Percentiles rank a stretch among this genome's conserved stretches.
Evolutionary conservation across 1,140 invertebrate species (phyloP).

Genomic region (Dysdera silvatica): DNA sequence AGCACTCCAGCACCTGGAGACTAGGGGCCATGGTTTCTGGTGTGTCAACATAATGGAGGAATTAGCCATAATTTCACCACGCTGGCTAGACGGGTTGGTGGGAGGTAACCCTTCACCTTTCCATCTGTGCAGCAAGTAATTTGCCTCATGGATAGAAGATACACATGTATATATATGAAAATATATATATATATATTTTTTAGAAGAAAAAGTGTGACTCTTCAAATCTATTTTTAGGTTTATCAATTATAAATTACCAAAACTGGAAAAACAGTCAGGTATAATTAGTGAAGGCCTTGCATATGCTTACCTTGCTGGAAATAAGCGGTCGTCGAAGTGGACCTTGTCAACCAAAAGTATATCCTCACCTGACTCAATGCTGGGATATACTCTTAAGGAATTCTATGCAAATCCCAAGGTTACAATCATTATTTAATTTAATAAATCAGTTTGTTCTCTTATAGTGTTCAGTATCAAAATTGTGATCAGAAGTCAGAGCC

Average conservation of each 20-base stretch:
- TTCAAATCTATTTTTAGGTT: too few species aligned
- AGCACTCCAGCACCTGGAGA: too few species aligned
- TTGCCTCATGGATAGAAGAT: too few species aligned
- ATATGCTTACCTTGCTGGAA: constrained; percentile 29
- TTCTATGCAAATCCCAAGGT: constrained; percentile 12
- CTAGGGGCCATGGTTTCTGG: too few species aligned
- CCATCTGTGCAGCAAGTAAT: too few species aligned
- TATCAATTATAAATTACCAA: constrained; percentile 34
- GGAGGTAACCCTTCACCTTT: too few species aligned
- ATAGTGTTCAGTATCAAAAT: neutral
- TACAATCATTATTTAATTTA: neutral
- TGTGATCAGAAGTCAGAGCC: neutral
- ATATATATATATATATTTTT: too few species aligned
- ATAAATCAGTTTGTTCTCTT: neutral
- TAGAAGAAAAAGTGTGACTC: too few species aligned
- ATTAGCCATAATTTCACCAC: too few species aligned
- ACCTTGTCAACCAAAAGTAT: constrained; percentile 18
- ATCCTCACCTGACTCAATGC: constrained; percentile 16
- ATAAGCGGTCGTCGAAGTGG: constrained; percentile 1
- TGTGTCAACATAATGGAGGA: too few species aligned
- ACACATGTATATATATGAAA: too few species aligned
- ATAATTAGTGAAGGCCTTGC: constrained; percentile 10
- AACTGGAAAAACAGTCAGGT: constrained; percentile 15
- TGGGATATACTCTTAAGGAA: constrained; percentile 26
- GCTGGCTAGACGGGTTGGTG: too few species aligned